Percentiles rank a stretch among this genome's conserved stretches.
These are phyloP conservation scores for Calliphora vomitoria DNA, from an alignment of 2,888 invertebrate species.

Conservation along the genomic window DNA sequence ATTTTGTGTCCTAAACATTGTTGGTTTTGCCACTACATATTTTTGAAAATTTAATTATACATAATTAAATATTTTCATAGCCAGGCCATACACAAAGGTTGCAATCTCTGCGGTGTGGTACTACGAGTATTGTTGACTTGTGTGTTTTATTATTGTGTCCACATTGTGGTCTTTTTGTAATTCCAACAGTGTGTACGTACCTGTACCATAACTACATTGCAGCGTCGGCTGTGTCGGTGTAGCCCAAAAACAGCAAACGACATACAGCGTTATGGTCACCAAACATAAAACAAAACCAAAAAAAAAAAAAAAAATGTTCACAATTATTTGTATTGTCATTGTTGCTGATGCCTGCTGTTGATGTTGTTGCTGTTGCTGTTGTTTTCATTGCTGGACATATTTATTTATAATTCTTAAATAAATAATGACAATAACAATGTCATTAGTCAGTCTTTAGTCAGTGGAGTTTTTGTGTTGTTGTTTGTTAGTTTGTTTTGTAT, in stretches of 20 bases:
- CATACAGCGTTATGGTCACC: background rate
- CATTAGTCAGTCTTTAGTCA: conserved; percentile 60
- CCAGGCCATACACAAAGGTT: background rate
- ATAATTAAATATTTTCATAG: background rate
- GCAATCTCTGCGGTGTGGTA: conserved; percentile 1
- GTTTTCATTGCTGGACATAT: conserved; percentile 25
- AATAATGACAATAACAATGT: conserved; percentile 64
- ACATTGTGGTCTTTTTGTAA: conserved; percentile 49
- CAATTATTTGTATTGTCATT: conserved; percentile 42
- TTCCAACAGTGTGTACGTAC: conserved; percentile 9
- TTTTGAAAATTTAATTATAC: background rate
- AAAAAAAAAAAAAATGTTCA: conserved; percentile 37
- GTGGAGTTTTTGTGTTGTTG: conserved; percentile 27
- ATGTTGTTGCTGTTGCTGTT: conserved; percentile 8
- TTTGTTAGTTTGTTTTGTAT: conserved; percentile 19
- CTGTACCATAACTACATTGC: background rate
- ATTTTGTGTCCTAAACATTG: background rate
- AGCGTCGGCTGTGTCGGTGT: background rate
- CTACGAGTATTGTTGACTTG: background rate
- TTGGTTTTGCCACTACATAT: background rate
- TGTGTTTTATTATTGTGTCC: conserved; percentile 10
- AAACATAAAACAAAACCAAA: conserved; percentile 16
- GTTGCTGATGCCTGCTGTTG: conserved; percentile 22
- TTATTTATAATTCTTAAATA: conserved; percentile 63
- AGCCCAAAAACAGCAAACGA: background rate